phyloP scores from a whole-genome alignment of 2,797 vertebrate species.

The Anableps anableps region DNA sequence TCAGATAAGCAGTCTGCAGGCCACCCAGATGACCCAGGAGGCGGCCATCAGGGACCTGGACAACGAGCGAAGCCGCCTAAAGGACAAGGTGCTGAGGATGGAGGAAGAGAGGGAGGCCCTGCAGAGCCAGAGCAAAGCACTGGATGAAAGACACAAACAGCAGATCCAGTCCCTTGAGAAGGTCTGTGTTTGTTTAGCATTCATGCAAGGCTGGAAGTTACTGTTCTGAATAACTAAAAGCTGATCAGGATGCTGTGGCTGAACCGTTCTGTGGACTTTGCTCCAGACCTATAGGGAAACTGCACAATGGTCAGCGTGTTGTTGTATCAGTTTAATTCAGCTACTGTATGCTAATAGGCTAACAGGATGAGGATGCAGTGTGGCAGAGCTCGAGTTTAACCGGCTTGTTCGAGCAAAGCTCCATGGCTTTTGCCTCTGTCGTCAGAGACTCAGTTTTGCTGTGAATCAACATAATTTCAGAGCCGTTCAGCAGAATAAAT shows the following conservation, averaged over 20 bases:
- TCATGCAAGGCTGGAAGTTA: conserved; percentile 27
- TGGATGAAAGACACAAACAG: conserved; percentile 93
- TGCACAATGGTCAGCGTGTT: background rate
- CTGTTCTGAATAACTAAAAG: conserved; percentile 52
- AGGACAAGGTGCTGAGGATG: conserved; percentile 91
- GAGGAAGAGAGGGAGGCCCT: conserved; percentile 93
- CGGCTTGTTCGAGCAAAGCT: background rate
- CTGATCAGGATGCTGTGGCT: conserved; percentile 39
- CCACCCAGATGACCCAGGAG: conserved; percentile 97
- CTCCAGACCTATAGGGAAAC: conserved; percentile 16
- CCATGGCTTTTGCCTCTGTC: background rate
- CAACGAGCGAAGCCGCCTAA: conserved; percentile 92
- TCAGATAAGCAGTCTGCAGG: conserved; percentile 98
- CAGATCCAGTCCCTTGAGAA: conserved; percentile 93
- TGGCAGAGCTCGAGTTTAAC: background rate
- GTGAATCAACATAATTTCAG: background rate
- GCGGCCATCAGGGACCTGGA: conserved; percentile 97
- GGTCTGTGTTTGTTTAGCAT: conserved; percentile 77
- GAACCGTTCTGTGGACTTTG: conserved; percentile 21
- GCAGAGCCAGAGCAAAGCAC: conserved; percentile 89
- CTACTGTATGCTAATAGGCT: background rate
- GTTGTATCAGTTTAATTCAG: background rate
- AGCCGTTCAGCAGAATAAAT: background rate
- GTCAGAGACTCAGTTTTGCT: background rate
- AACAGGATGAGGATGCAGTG: background rate